phyloP scores from a whole-genome alignment of 2,797 vertebrate species.

The Gymnopithys bicolor region DNA sequence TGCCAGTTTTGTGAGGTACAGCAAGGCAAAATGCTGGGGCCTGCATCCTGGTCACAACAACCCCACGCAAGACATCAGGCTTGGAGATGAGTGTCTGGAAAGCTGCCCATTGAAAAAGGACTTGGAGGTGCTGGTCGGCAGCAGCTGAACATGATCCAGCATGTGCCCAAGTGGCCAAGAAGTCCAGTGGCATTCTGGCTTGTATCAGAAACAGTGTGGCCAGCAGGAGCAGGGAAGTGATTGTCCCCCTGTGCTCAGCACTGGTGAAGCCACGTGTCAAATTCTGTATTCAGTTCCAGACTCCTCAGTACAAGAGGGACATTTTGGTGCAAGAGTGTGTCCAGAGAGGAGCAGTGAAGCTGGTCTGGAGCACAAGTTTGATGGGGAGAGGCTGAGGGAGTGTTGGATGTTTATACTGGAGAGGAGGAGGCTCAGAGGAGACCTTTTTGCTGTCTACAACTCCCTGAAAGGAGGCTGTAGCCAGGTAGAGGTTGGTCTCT shows the following conservation, averaged over 20 bases:
- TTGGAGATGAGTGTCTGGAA: neutral
- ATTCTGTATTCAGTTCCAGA: neutral
- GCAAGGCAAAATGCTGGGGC: neutral
- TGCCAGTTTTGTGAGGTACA: neutral
- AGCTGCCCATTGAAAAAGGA: neutral
- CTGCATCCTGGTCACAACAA: neutral
- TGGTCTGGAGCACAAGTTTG: neutral
- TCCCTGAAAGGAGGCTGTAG: neutral
- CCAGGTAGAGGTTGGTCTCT: neutral
- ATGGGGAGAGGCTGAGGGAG: neutral
- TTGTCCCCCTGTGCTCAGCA: fast-evolving
- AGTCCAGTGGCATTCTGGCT: neutral
- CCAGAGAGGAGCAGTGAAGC: fast-evolving
- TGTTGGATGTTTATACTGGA: neutral
- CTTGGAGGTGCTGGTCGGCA: fast-evolving
- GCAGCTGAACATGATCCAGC: fast-evolving
- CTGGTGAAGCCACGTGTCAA: fast-evolving
- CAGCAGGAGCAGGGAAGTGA: neutral
- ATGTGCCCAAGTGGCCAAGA: neutral
- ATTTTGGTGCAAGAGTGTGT: fast-evolving
- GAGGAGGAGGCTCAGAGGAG: neutral
- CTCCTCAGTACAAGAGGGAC: fast-evolving
- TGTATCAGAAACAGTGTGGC: neutral
- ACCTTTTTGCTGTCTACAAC: fast-evolving
- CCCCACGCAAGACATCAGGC: neutral